These are phyloP conservation scores for Achroia grisella DNA, from an alignment of 1,140 invertebrate species.

Conservation along the genomic window DNA sequence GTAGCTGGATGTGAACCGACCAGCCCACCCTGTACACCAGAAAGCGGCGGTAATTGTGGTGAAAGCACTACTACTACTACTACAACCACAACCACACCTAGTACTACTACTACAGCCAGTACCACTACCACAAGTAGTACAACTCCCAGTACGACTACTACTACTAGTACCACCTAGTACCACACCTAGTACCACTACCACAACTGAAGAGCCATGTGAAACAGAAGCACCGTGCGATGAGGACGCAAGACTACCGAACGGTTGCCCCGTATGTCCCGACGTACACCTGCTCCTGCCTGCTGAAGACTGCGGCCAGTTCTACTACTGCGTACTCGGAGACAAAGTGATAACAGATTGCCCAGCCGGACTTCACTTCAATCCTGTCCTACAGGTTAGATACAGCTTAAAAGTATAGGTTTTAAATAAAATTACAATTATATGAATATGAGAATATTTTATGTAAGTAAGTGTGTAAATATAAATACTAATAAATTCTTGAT, in stretches of 20 bases:
- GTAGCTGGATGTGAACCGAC: constrained; percentile 12
- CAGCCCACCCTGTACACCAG: not conserved
- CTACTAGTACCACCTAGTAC: no score
- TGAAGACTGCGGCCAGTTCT: constrained; percentile 18
- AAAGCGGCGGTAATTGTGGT: not conserved
- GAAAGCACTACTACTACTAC: no score
- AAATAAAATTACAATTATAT: no score
- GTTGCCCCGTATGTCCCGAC: constrained; percentile 6
- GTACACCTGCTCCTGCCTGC: not conserved
- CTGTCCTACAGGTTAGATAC: constrained; percentile 15
- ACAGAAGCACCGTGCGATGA: no score
- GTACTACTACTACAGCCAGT: no score
- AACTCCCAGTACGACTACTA: no score
- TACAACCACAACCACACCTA: no score
- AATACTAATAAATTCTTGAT: not conserved
- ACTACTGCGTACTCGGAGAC: constrained; percentile 20
- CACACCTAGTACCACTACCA: no score
- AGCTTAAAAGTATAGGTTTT: no score
- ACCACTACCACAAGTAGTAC: no score
- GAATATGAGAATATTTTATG: no score
- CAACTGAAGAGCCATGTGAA: no score
- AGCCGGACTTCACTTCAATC: constrained; percentile 13
- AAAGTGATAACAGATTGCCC: constrained; percentile 11
- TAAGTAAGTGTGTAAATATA: not conserved
- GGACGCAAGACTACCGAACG: not conserved